These are phyloP conservation scores for Acrocephalus arundinaceus DNA, from an alignment of 2,113 vertebrate genomes.

Conservation along the genomic window DNA sequence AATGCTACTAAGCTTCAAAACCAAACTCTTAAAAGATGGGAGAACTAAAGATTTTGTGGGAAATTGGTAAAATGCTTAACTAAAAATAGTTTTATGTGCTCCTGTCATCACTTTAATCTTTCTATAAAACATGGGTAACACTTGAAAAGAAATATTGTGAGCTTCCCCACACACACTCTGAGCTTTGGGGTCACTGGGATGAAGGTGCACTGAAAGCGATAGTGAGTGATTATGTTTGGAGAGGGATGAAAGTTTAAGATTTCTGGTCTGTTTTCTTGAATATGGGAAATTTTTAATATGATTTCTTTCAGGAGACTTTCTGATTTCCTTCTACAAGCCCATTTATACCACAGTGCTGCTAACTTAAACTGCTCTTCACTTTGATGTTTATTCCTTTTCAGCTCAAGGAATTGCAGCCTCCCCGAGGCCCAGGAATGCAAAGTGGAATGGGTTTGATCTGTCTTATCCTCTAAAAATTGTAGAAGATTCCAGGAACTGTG, in stretches of 20 bases:
- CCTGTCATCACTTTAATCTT: neutral
- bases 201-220: neutral
- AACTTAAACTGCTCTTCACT: neutral
- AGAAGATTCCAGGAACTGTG: neutral
- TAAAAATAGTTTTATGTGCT: neutral
- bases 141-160: neutral
- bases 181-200: neutral
- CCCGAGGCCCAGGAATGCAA: neutral
- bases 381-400: constrained; percentile 7
- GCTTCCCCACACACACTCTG: neutral
- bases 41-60: neutral
- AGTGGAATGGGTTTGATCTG: neutral
- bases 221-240: neutral
- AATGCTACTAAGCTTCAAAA: neutral
- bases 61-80: neutral
- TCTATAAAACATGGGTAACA: neutral
- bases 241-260: neutral
- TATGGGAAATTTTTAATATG: neutral
- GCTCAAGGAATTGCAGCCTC: neutral
- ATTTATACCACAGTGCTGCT: neutral
- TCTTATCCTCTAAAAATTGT: neutral
- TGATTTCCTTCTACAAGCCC: neutral
- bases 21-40: neutral
- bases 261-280: neutral
- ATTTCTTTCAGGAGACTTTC: neutral